These are phyloP conservation scores for Agrochola macilenta DNA, from an alignment of 2,888 invertebrate genomes.

Conservation along the genomic window DNA sequence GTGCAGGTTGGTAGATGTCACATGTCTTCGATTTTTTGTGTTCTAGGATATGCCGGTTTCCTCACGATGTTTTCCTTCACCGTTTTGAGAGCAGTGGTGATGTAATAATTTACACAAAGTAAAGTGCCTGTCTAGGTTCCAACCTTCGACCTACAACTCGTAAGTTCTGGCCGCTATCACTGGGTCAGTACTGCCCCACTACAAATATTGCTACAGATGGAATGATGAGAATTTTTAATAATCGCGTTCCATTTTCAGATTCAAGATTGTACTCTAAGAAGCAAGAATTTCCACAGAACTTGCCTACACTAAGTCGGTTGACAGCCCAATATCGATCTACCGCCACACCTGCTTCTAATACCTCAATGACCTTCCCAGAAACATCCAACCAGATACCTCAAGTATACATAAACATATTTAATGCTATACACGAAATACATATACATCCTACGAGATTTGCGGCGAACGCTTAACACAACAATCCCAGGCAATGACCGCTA, in stretches of 20 bases:
- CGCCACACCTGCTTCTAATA: background rate
- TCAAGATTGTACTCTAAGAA: background rate
- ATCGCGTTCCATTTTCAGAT: background rate
- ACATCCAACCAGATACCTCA: background rate
- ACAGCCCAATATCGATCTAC: background rate
- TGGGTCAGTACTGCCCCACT: too few relatives aligned
- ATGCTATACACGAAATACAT: constrained; percentile 7
- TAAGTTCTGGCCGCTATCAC: too few relatives aligned
- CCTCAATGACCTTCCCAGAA: background rate
- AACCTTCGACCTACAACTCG: too few relatives aligned
- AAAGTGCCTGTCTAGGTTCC: too few relatives aligned
- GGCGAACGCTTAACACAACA: constrained; percentile 26
- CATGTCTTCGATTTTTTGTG: too few relatives aligned
- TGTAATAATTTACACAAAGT: too few relatives aligned
- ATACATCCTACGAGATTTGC: constrained; percentile 29
- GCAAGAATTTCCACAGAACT: background rate
- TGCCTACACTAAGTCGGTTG: too few relatives aligned
- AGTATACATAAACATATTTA: constrained; percentile 5
- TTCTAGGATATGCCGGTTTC: too few relatives aligned
- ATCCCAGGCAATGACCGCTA: constrained; percentile 23
- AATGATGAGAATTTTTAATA: background rate
- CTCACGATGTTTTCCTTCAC: too few relatives aligned
- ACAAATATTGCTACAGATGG: background rate
- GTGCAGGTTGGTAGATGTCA: too few relatives aligned
- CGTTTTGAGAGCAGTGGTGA: too few relatives aligned